Percentiles rank a stretch among this genome's conserved stretches.
Evolutionary conservation across 2,113 vertebrate species (phyloP).

Genomic region (Oryzias woworae): DNA sequence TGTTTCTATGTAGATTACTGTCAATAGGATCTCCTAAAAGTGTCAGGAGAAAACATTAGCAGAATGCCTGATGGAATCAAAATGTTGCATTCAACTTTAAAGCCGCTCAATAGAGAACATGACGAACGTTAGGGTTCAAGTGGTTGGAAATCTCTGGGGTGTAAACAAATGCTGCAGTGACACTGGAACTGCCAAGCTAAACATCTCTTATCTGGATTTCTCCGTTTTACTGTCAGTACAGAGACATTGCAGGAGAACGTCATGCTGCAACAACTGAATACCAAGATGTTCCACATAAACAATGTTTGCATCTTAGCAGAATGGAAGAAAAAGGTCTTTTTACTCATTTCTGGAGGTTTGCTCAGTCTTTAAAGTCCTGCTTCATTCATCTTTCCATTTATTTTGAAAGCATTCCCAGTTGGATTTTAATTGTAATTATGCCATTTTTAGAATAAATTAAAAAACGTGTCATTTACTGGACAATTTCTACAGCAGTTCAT

Average conservation of each 20-base stretch:
- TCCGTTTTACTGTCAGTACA: constrained; percentile 20
- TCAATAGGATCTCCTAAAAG: not conserved
- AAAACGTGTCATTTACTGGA: too few species aligned
- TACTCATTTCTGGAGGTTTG: too few species aligned
- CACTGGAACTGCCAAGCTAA: constrained; percentile 20
- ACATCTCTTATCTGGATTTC: constrained; percentile 39
- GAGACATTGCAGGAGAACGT: constrained; percentile 17
- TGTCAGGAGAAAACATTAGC: not conserved
- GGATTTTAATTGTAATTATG: too few species aligned
- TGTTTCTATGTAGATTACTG: too few species aligned
- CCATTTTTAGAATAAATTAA: too few species aligned
- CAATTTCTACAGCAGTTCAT: too few species aligned
- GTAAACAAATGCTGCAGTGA: constrained; percentile 28
- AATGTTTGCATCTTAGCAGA: not conserved
- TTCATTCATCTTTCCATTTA: too few species aligned
- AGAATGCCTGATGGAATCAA: constrained; percentile 15
- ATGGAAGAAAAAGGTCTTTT: not conserved
- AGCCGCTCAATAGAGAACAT: constrained; percentile 27
- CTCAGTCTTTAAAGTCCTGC: too few species aligned
- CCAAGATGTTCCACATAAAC: constrained; percentile 22
- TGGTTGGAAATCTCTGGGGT: constrained; percentile 36
- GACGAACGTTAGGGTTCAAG: constrained; percentile 29
- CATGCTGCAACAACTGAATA: constrained; percentile 35
- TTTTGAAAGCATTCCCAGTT: too few species aligned
- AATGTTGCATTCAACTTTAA: constrained; percentile 31